Evolutionary conservation across 2,888 invertebrate genomes (phyloP).

Genomic region (Encarsia formosa): DNA sequence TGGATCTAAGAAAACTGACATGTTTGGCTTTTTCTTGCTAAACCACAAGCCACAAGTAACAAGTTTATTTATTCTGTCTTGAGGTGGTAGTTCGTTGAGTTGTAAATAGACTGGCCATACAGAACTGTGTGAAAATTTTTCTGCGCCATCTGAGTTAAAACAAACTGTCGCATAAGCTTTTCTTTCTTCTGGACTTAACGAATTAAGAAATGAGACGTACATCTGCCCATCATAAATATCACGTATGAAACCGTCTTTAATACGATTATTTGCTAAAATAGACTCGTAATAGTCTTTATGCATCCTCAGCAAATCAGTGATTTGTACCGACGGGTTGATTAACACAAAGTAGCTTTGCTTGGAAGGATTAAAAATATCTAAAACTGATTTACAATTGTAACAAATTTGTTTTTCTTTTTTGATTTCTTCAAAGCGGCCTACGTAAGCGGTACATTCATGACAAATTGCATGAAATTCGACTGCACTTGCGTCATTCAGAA

Average conservation of each 20-base stretch:
- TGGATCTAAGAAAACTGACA: conserved; percentile 2
- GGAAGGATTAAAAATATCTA: background rate
- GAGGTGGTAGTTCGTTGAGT: conserved; percentile 5
- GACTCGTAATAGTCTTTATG: conserved; percentile 2
- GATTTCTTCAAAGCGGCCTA: background rate
- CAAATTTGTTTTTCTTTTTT: background rate
- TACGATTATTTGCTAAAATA: background rate
- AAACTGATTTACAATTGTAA: background rate
- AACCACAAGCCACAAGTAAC: conserved; percentile 3
- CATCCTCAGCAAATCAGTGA: background rate
- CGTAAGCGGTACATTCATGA: background rate
- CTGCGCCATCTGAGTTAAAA: conserved; percentile 11
- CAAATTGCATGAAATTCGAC: background rate
- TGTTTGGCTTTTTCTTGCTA: conserved; percentile 3
- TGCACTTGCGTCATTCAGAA: background rate
- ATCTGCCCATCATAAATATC: conserved; percentile 10
- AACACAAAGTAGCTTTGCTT: background rate
- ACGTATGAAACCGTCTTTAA: background rate
- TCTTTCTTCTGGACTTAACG: background rate
- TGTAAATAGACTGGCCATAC: conserved; percentile 10
- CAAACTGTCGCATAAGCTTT: background rate
- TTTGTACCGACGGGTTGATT: conserved; percentile 2
- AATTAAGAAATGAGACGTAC: conserved; percentile 4
- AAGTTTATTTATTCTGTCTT: conserved; percentile 2
- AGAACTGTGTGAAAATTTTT: conserved; percentile 4